phyloP scores from a whole-genome alignment of 2,888 invertebrate species.

The Halictus quadricinctus region DNA sequence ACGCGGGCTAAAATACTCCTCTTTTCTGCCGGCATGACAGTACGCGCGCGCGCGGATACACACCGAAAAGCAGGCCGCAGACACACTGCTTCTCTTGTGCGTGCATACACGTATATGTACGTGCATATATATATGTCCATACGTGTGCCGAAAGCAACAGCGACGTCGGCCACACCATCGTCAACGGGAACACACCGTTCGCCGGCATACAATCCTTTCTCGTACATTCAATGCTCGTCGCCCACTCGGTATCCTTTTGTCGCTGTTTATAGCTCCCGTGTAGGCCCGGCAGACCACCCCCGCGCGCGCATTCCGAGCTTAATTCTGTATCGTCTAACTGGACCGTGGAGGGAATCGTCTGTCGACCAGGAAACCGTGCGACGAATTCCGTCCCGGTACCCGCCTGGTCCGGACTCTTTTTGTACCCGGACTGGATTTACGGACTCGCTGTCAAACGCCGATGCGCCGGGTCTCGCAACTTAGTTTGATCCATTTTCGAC shows the following conservation, averaged over 20 bases:
- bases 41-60: slow-evolving; percentile 29
- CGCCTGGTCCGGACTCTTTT: slow-evolving; percentile 34
- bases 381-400: slow-evolving; percentile 34
- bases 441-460: slow-evolving; percentile 14
- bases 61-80: slow-evolving; percentile 50
- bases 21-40: slow-evolving; percentile 48
- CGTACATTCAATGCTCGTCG: slow-evolving; percentile 65
- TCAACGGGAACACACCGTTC: slow-evolving; percentile 41
- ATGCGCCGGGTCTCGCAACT: not conserved
- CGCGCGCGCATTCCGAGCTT: slow-evolving; percentile 53
- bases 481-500: not conserved
- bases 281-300: slow-evolving; percentile 50
- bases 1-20: slow-evolving; percentile 69
- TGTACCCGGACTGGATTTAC: slow-evolving; percentile 28
- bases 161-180: slow-evolving; percentile 55
- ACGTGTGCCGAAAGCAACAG: slow-evolving; percentile 56
- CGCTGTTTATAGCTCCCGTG: slow-evolving; percentile 65
- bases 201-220: slow-evolving; percentile 69
- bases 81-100: slow-evolving; percentile 17
- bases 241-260: slow-evolving; percentile 69
- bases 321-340: slow-evolving; percentile 63
- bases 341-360: slow-evolving; percentile 58
- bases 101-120: slow-evolving; percentile 18
- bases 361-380: slow-evolving; percentile 53
- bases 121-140: not conserved